Conservation (phyloP, 1,140 invertebrate genomes). For the Pemphigus obesinymphae region DNA sequence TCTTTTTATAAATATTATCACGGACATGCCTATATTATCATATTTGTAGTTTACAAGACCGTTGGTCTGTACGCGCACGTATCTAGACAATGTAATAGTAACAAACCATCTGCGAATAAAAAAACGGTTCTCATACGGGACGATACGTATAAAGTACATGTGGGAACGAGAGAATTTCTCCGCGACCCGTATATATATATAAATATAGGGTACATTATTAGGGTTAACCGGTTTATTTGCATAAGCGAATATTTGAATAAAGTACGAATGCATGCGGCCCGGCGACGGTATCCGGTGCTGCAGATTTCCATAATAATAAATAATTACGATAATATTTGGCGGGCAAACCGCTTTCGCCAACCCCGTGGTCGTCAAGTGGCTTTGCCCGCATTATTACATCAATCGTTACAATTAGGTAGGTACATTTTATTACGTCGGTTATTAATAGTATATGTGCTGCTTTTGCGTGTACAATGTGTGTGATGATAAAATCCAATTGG, state of each 20-base stretch:
- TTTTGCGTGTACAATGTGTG: background rate
- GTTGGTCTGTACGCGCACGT: background rate
- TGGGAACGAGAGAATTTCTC: slow-evolving; percentile 27
- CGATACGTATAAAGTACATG: no score
- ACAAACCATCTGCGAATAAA: slow-evolving; percentile 24
- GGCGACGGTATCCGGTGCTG: slow-evolving; percentile 10
- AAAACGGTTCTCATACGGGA: slow-evolving; percentile 40
- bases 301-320: slow-evolving; percentile 27
- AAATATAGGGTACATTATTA: slow-evolving; percentile 1
- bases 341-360: background rate
- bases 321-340: slow-evolving; percentile 2
- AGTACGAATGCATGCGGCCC: background rate
- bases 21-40: no score
- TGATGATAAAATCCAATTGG: background rate
- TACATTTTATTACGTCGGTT: background rate
- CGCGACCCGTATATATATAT: slow-evolving; percentile 19
- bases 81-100: slow-evolving; percentile 4
- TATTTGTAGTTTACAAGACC: background rate
- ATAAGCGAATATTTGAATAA: slow-evolving; percentile 32
- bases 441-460: no score
- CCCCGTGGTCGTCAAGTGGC: background rate
- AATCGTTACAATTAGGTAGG: background rate
- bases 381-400: background rate
- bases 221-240: slow-evolving; percentile 42
- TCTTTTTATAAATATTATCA: no score